Conservation (phyloP, 1,140 invertebrate species). For the Solenopsis fugax region DNA sequence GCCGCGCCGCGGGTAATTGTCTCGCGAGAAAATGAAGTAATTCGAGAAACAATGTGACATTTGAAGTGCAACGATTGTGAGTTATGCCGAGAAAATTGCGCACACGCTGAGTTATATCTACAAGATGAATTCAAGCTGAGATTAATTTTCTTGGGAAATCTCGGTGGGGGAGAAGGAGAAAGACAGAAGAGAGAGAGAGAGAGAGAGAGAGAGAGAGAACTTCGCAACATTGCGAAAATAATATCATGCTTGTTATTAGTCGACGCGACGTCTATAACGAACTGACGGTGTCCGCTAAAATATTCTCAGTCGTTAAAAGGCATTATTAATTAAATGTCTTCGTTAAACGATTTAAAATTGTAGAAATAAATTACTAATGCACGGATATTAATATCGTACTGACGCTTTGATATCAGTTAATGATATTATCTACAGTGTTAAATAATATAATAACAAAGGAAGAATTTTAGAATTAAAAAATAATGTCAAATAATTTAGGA, state of each 20-base stretch:
- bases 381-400: constrained; percentile 23
- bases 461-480: not conserved
- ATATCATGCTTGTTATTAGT: constrained; percentile 17
- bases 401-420: not conserved
- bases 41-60: constrained; percentile 59
- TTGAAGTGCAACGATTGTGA: constrained; percentile 45
- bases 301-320: constrained; percentile 11
- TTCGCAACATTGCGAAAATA: constrained; percentile 18
- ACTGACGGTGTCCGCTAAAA: not conserved
- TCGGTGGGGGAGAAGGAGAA: not conserved
- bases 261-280: constrained; percentile 25
- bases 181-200: not conserved
- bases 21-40: constrained; percentile 60
- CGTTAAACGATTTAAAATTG: constrained; percentile 1
- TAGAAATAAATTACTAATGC: constrained; percentile 2
- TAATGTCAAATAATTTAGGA: not conserved
- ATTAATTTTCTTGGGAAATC: constrained; percentile 50
- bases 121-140: constrained; percentile 52
- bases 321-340: constrained; percentile 41
- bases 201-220: not conserved
- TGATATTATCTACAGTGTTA: not conserved
- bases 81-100: constrained; percentile 51
- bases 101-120: constrained; percentile 35
- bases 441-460: not conserved
- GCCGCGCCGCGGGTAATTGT: constrained; percentile 30